Base-by-base conservation (phyloP, 1,140 invertebrate species). In the Aphaenogaster floridana region DNA sequence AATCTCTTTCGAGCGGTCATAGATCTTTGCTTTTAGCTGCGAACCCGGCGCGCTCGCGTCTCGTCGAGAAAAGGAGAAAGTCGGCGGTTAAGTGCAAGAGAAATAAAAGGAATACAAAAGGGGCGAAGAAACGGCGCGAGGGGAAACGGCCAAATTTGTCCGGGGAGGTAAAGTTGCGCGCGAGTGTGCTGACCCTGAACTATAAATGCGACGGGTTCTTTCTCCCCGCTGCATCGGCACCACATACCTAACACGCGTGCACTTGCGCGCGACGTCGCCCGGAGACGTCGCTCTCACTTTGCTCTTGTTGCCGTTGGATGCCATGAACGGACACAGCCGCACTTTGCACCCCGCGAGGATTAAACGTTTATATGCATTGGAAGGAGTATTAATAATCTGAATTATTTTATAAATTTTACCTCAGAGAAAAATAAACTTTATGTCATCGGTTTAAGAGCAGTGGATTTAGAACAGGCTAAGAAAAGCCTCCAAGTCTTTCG, bases 171-270 rank as follows among this genome's bases (percentile, higher is more conserved):
- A 72, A 66, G 84, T 72, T 72, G 80, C 59, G 86, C 84, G 63
- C 69, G 68, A 79, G 88, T 92, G 76, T 86, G 87, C 86, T 91
- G 92, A 93, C 92, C 92, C 92, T 93, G 92, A 93, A 93, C 92
- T 93, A 93, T 90, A 93, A 93, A 92, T 86, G 90, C 89, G 77
- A 84, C 69, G 64, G 87, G 63, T 86, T 86, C 90, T 91, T 92
- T 91, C 84, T 86, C 63, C 80, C 9, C 64, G 77, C 45, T 69
- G 71, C 63, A 80, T 88, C 74, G 83, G 28, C 42, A 72, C 13
- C 72, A 72, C 89, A 84, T 90, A 88, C 59, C 86, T 52, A 86
- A 68, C 48, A 69, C 57, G 64, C 77, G 64, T 77, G 63, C 54
- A 57, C 69, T 57, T 59, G 83, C 64, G 52, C 42, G 76, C 57